Base-by-base conservation (phyloP, 2,113 vertebrate species). In the Mugil cephalus region DNA sequence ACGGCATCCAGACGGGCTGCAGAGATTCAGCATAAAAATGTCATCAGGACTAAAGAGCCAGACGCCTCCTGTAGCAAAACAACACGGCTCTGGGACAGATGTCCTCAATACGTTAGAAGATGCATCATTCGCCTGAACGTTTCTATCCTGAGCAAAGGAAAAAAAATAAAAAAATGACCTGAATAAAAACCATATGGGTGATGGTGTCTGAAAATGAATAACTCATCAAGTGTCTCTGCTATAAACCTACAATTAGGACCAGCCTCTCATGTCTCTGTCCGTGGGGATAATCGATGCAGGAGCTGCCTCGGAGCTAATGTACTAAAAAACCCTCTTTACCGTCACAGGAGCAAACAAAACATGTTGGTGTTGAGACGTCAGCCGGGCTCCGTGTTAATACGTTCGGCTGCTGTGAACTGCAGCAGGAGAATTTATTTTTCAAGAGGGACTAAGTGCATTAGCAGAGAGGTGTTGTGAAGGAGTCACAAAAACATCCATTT, bases 201-300 rank as follows among this genome's bases (percentile, higher is more conserved):
- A 8, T 12, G 18, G 10, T 40, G 66, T 72, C 48, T 77, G 55
- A 4, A 72, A 83, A 85, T 43, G 50, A 82, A 79, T 73, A 81
- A 82, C 79, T 82, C 60, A 80, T 85, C 50, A 74, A 51, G 58
- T 6, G 70, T 70, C 54, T 75, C 59, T 34, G 54, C 68, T 68
- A 76, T 76, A 70, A 84, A 71, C 69, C 74, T 87, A 75, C 80
- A 87, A 87, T 85, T 79, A 86, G 71, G 79, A 73, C 39, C 38
- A 1, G 77, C 69, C 47, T 69, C 58, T 47, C 75, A 63, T 88
- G 75, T 59, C 55, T 15, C 15, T 64, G 56, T 82, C 74, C 74
- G 63, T 7, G 45, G 80, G 76, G 80, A 66, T 84, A 92, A 88
- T 92, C 87, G 82, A 90, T 88, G 74, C 45, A 50, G 70, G 62